A percentile compares a stretch with the other conserved stretches of the same genome.
Evolutionary conservation across 2,888 invertebrate species (phyloP).

Genomic region (Eueremaeus valkanovi): DNA sequence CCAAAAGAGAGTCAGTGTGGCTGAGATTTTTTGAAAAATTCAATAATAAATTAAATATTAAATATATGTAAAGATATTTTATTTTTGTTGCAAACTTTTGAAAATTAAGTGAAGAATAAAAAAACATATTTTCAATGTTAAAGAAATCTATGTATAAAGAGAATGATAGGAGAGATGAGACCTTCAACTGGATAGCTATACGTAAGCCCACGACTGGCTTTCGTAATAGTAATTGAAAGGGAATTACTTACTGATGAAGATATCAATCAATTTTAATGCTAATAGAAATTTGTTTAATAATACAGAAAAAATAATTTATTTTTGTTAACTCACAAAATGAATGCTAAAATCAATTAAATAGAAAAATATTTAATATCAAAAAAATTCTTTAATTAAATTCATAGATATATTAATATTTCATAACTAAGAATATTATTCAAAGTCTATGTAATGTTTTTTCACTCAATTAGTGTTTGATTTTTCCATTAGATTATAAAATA

Average conservation of each 20-base stretch:
- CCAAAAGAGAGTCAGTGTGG: neutral
- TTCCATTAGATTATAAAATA: too few species aligned
- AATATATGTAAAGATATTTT: neutral
- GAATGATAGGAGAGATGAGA: neutral
- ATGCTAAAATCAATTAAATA: neutral
- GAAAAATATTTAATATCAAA: too few species aligned
- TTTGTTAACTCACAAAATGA: neutral
- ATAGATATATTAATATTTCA: too few species aligned
- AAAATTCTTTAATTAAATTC: too few species aligned
- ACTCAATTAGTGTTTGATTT: too few species aligned
- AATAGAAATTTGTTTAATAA: neutral
- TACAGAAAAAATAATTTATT: neutral
- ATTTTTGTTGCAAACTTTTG: neutral
- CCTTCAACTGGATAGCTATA: neutral
- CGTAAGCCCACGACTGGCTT: neutral
- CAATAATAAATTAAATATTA: too few species aligned
- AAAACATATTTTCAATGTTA: neutral
- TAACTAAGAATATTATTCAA: too few species aligned
- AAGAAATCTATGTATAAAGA: neutral
- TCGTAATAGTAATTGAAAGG: slow-evolving; percentile 5
- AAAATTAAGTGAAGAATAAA: neutral
- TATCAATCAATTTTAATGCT: slow-evolving; percentile 17
- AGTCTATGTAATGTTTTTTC: too few species aligned
- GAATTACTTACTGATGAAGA: slow-evolving; percentile 20
- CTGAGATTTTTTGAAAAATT: too few species aligned